Evolutionary conservation across 1,140 invertebrate genomes (phyloP).

Genomic region (Maniola jurtina): DNA sequence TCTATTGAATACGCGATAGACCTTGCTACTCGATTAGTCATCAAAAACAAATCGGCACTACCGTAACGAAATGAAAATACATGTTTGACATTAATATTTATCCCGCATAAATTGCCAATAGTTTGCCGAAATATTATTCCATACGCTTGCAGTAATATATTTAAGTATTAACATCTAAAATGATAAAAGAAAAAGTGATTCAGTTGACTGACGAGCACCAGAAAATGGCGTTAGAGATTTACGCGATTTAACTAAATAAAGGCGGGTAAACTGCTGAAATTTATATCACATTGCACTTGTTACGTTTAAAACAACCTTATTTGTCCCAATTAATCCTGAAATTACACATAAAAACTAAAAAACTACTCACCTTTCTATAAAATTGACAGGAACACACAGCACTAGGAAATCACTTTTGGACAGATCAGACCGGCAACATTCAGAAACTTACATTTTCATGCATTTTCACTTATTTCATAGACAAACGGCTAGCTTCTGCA

Average conservation of each 20-base stretch:
- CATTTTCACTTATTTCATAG: too few relatives aligned
- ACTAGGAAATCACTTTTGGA: constrained; percentile 66
- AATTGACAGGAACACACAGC: constrained; percentile 70
- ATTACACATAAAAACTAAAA: constrained; percentile 36
- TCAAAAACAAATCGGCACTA: constrained; percentile 50
- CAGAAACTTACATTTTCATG: constrained; percentile 14
- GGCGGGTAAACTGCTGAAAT: neutral
- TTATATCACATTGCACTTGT: neutral
- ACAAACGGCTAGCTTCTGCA: too few relatives aligned
- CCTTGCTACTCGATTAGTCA: constrained; percentile 71
- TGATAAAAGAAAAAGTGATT: constrained; percentile 48
- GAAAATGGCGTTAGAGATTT: constrained; percentile 67
- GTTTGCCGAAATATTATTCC: neutral
- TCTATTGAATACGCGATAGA: constrained; percentile 52
- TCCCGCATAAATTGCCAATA: neutral
- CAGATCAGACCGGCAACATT: constrained; percentile 45
- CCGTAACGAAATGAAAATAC: neutral
- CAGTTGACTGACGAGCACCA: constrained; percentile 50
- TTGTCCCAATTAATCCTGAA: neutral
- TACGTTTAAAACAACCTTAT: neutral
- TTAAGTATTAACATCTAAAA: constrained; percentile 1
- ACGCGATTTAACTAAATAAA: neutral
- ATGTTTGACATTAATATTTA: neutral
- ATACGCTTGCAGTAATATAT: neutral
- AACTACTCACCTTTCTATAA: constrained; percentile 68